phyloP scores from a whole-genome alignment of 1,140 invertebrate species.

The Magallana gigas region DNA sequence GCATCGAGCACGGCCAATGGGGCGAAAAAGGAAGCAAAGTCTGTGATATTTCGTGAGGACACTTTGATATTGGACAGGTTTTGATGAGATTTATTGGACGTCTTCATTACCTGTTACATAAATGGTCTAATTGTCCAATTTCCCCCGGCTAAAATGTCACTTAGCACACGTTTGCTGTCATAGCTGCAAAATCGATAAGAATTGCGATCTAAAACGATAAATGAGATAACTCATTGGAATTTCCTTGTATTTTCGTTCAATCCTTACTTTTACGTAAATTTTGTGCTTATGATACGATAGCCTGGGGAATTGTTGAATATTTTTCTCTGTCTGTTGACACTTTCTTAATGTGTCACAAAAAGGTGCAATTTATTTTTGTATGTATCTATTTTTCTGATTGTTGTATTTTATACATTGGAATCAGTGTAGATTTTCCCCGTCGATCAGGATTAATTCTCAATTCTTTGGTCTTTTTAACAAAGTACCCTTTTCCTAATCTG shows the following conservation, averaged over 20 bases:
- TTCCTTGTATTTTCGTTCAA: background rate
- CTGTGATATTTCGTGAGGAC: conserved; percentile 16
- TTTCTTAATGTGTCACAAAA: background rate
- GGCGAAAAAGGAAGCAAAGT: background rate
- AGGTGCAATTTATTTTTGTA: conserved; percentile 12
- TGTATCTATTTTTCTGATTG: background rate
- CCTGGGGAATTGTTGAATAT: background rate
- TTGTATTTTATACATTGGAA: background rate
- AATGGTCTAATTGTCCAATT: conserved; percentile 13
- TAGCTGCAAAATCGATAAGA: background rate
- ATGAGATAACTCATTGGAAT: background rate
- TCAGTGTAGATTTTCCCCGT: background rate
- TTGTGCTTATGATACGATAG: background rate
- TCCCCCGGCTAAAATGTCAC: background rate
- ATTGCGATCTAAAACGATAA: background rate
- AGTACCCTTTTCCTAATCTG: conserved; percentile 7
- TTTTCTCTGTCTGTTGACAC: background rate
- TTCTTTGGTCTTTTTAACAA: conserved; percentile 14
- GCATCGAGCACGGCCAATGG: background rate
- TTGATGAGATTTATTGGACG: background rate
- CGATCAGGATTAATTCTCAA: background rate
- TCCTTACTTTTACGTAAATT: background rate
- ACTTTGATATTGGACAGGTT: background rate
- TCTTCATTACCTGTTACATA: conserved; percentile 8
- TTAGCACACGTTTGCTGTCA: conserved; percentile 3